phyloP scores from a whole-genome alignment of 2,797 vertebrate genomes.

The Etheostoma perlongum region DNA sequence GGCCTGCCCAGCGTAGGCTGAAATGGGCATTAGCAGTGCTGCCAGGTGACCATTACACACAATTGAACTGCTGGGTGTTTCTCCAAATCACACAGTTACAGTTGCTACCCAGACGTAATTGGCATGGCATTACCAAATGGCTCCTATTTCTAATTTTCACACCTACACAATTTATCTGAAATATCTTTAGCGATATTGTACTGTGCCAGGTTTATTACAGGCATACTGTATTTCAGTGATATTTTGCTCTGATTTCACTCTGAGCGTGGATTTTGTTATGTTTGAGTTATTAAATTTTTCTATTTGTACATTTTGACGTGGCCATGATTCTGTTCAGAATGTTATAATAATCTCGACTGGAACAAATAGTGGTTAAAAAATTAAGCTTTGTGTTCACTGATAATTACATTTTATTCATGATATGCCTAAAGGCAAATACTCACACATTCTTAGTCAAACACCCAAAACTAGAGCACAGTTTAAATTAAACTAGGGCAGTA shows the following conservation, averaged over 20 bases:
- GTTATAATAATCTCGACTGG: conserved; percentile 25
- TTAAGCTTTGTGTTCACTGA: conserved; percentile 50
- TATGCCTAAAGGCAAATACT: conserved; percentile 58
- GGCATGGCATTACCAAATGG: conserved; percentile 78
- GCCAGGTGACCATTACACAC: conserved; percentile 84
- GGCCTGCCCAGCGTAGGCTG: conserved; percentile 81
- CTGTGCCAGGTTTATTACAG: conserved; percentile 25
- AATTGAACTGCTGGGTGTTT: conserved; percentile 77
- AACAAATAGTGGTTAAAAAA: conserved; percentile 62
- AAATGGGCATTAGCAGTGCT: conserved; percentile 81
- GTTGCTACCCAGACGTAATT: conserved; percentile 77
- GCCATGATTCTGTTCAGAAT: conserved; percentile 17
- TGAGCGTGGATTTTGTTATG: conserved; percentile 3
- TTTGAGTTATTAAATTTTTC: conserved; percentile 29
- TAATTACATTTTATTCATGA: conserved; percentile 61
- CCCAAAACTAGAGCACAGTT: conserved; percentile 42
- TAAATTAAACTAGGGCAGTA: conserved; percentile 45
- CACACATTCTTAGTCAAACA: conserved; percentile 58
- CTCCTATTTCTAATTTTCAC: conserved; percentile 74
- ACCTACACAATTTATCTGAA: conserved; percentile 63
- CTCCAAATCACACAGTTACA: conserved; percentile 81
- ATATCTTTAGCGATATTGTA: conserved; percentile 52
- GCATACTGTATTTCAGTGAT: conserved; percentile 16
- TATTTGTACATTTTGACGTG: conserved; percentile 16
- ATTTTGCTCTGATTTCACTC: conserved; percentile 20